Conservation (phyloP, 2,797 vertebrate species). For the Amniataba percoides region DNA sequence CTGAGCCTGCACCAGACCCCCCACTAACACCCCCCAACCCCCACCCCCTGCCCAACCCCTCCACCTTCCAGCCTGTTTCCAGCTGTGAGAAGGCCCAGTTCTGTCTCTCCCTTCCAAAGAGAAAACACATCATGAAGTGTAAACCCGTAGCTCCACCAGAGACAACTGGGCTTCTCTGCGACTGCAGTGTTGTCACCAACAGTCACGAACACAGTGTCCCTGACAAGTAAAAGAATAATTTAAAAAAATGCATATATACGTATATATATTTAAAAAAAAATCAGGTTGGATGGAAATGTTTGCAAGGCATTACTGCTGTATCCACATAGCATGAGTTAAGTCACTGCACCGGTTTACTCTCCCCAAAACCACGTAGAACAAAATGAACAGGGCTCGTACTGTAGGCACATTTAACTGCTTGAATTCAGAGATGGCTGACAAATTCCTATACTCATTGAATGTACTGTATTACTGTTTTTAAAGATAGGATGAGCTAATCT, state of each 20-base stretch:
- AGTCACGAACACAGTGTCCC: conserved; percentile 44
- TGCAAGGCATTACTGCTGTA: conserved; percentile 77
- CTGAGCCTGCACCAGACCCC: conserved; percentile 60
- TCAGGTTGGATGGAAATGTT: conserved; percentile 60
- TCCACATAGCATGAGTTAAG: conserved; percentile 86
- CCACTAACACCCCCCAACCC: conserved; percentile 9
- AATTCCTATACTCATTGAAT: conserved; percentile 99
- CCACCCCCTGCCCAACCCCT: background rate
- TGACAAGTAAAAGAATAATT: background rate
- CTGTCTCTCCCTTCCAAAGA: conserved; percentile 78
- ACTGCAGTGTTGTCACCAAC: conserved; percentile 38
- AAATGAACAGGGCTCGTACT: conserved; percentile 82
- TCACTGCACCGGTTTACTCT: conserved; percentile 77
- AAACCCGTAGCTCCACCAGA: conserved; percentile 65
- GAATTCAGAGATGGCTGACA: conserved; percentile 90
- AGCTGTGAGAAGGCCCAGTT: conserved; percentile 77
- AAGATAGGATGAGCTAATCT: conserved; percentile 96
- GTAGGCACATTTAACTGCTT: conserved; percentile 85
- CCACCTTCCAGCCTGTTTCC: conserved; percentile 34
- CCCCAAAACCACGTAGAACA: conserved; percentile 84
- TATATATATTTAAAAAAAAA: conserved; percentile 10
- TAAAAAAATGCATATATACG: no score
- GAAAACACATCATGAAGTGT: conserved; percentile 59
- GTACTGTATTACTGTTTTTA: conserved; percentile 99
- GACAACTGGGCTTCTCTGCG: conserved; percentile 55